phyloP scores from a whole-genome alignment of 2,888 invertebrate species.

The Pseudococcus jackbeardsleyi region DNA sequence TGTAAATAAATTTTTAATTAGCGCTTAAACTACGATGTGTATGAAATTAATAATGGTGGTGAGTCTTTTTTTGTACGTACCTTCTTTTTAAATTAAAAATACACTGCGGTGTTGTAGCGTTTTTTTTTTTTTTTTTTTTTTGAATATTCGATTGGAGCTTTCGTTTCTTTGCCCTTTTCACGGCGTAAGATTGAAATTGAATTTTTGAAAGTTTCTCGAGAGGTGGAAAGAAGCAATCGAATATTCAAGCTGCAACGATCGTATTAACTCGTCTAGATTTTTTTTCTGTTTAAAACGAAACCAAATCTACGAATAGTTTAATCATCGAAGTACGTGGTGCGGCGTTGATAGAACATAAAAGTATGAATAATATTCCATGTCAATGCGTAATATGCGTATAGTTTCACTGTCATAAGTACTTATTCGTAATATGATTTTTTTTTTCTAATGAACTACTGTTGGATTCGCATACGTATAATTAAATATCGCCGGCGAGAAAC shows the following conservation, averaged over 20 bases:
- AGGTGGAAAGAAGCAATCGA: not conserved
- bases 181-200: not conserved
- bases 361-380: not conserved
- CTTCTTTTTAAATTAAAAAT: constrained; percentile 18
- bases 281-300: not conserved
- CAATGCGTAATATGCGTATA: not conserved
- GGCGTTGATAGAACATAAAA: not conserved
- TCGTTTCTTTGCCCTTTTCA: not conserved
- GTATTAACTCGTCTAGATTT: not conserved
- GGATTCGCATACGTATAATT: constrained; percentile 9
- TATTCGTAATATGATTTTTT: not conserved
- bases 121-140: not conserved
- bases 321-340: not conserved
- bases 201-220: not conserved
- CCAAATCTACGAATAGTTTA: not conserved
- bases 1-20: constrained; percentile 50
- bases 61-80: constrained; percentile 19
- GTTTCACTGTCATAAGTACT: not conserved
- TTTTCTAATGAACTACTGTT: not conserved
- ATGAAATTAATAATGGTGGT: constrained; percentile 49
- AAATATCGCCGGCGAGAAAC: not conserved
- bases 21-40: constrained; percentile 32
- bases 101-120: not conserved
- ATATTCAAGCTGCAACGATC: not conserved
- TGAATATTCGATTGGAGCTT: constrained; percentile 6